Evolutionary conservation across 2,888 invertebrate species (phyloP).

Genomic region (Limnephilus marmoratus): DNA sequence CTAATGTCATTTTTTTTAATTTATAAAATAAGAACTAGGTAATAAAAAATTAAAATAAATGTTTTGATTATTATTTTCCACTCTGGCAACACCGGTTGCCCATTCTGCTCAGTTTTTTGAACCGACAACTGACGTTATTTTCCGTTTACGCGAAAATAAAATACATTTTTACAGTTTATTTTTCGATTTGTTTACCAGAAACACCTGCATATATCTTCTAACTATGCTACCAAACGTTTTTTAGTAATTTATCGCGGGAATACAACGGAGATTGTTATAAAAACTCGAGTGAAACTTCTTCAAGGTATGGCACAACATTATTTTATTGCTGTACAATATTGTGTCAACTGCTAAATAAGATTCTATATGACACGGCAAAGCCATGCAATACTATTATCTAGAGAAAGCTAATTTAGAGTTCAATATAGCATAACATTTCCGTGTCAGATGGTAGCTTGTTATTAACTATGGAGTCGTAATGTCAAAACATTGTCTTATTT

Average conservation of each 20-base stretch:
- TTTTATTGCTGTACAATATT: neutral
- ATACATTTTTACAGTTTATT: conserved; percentile 37
- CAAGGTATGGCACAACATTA: neutral
- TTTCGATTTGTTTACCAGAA: neutral
- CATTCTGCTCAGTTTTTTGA: neutral
- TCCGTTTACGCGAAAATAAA: conserved; percentile 25
- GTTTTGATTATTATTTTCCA: neutral
- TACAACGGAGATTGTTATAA: neutral
- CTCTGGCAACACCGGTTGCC: neutral
- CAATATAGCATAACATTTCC: no score
- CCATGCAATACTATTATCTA: no score
- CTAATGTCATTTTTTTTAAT: no score
- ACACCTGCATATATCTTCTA: neutral
- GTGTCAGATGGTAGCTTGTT: no score
- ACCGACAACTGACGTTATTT: conserved; percentile 40
- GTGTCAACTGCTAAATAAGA: no score
- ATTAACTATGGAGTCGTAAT: neutral
- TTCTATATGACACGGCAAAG: no score
- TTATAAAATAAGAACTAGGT: no score
- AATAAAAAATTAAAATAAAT: no score
- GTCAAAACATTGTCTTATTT: neutral
- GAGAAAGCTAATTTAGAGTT: no score
- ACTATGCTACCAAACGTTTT: neutral
- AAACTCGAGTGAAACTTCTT: neutral
- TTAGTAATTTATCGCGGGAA: neutral